A percentile compares a stretch with the other conserved stretches of the same genome.
These are phyloP conservation scores for Euleptes europaea DNA, from an alignment of 2,113 vertebrate genomes.

Conservation along the genomic window DNA sequence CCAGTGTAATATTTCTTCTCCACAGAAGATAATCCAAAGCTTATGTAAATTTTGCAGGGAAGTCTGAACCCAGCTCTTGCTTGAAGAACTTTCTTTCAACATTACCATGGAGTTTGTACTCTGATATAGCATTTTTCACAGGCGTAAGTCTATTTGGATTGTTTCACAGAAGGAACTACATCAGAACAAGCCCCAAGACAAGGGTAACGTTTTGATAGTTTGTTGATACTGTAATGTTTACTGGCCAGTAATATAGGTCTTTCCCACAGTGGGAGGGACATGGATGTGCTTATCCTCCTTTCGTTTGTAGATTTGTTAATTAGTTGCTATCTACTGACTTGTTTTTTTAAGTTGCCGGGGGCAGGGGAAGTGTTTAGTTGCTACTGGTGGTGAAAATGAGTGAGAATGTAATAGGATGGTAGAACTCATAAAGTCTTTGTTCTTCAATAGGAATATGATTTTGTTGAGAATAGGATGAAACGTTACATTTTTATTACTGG, in stretches of 20 bases:
- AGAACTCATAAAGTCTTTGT: not conserved
- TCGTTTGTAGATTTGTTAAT: constrained; percentile 31
- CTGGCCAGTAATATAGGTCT: constrained; percentile 6
- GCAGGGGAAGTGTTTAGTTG: accelerated
- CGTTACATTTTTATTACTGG: not conserved
- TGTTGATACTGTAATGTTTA: constrained; percentile 46
- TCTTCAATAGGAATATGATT: constrained; percentile 7
- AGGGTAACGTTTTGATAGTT: constrained; percentile 12
- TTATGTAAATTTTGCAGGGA: not conserved
- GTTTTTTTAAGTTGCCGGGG: constrained; percentile 6
- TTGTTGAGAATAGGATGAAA: constrained; percentile 4
- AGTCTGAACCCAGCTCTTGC: not conserved
- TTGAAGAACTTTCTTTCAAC: not conserved
- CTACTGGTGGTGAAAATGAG: constrained; percentile 9
- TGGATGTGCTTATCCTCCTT: too few relatives aligned
- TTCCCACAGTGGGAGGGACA: constrained; percentile 41
- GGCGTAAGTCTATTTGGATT: not conserved
- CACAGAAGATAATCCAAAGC: not conserved
- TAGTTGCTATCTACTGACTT: constrained; percentile 29
- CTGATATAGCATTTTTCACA: not conserved
- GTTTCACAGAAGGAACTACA: not conserved
- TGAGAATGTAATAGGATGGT: not conserved
- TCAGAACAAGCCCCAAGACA: not conserved
- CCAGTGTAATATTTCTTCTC: not conserved
- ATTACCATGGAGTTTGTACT: not conserved